A percentile compares a stretch with the other conserved stretches of the same genome.
Conservation (phyloP, 2,888 invertebrate genomes). For the Troides aeacus region DNA sequence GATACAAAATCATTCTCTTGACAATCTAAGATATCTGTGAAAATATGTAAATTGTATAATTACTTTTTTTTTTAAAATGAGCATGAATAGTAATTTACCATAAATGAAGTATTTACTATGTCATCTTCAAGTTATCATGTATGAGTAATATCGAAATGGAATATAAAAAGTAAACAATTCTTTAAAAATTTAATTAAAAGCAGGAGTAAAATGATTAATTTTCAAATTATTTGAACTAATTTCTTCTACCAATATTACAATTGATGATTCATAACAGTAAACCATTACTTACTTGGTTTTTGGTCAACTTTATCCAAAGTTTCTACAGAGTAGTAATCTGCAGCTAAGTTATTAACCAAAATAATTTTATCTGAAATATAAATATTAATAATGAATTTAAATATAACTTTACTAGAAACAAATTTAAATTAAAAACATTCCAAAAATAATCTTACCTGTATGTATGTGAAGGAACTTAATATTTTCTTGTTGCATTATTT, state of each 20-base stretch:
- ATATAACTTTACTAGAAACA: not conserved
- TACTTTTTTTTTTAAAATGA: too few species aligned
- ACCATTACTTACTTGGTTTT: conserved; percentile 33
- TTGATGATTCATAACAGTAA: too few species aligned
- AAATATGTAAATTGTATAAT: not conserved
- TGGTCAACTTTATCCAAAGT: conserved; percentile 29
- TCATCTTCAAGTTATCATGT: too few species aligned
- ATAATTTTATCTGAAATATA: conserved; percentile 49
- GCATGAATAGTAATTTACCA: too few species aligned
- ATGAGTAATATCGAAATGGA: too few species aligned
- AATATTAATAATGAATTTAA: not conserved
- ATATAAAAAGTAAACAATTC: too few species aligned
- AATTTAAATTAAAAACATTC: not conserved
- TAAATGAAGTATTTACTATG: too few species aligned
- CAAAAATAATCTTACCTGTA: conserved; percentile 42
- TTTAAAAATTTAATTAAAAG: too few species aligned
- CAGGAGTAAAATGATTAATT: too few species aligned
- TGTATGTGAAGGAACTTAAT: conserved; percentile 45
- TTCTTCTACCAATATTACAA: too few species aligned
- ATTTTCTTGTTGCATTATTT: conserved; percentile 27
- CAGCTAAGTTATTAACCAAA: conserved; percentile 33
- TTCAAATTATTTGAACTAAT: too few species aligned
- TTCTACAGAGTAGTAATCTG: conserved; percentile 41
- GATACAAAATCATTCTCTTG: conserved; percentile 18
- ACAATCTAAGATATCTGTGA: conserved; percentile 9